Conservation (phyloP, 1,140 invertebrate species). For the Euglossa dilemma region DNA sequence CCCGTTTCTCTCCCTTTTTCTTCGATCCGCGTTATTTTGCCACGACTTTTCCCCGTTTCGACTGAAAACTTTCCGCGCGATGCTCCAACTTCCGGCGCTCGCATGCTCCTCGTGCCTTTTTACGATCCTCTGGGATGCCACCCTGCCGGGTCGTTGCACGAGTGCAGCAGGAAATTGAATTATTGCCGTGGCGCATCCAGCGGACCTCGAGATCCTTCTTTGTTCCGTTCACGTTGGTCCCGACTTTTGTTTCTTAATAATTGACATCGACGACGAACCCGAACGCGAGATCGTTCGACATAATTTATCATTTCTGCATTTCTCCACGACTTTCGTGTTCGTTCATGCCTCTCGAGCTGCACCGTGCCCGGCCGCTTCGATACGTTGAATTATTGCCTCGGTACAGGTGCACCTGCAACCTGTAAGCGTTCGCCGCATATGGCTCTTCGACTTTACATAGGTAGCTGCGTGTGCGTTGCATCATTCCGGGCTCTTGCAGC, state of each 20-base stretch:
- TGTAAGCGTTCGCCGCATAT: constrained; percentile 28
- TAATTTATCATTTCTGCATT: constrained; percentile 40
- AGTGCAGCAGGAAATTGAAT: constrained; percentile 28
- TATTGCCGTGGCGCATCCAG: not conserved
- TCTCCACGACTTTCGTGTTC: constrained; percentile 24
- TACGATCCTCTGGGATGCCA: not conserved
- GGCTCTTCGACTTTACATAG: constrained; percentile 20
- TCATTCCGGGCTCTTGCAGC: constrained; percentile 19
- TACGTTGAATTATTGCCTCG: constrained; percentile 58
- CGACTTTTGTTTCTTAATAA: constrained; percentile 34
- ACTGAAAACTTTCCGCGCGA: not conserved
- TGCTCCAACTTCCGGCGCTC: not conserved
- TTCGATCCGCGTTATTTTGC: not conserved
- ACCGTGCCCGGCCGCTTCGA: not conserved
- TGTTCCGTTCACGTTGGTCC: not conserved
- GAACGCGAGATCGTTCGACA: not conserved
- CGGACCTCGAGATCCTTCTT: constrained; percentile 1
- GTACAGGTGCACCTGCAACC: constrained; percentile 56
- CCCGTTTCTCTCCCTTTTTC: not conserved
- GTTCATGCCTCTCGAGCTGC: constrained; percentile 20
- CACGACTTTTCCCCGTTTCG: not conserved
- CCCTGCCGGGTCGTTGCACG: not conserved
- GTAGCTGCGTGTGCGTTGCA: constrained; percentile 30
- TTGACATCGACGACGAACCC: constrained; percentile 8
- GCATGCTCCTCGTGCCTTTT: no score